phyloP scores from a whole-genome alignment of 2,113 vertebrate species.

The Arizona elegans region DNA sequence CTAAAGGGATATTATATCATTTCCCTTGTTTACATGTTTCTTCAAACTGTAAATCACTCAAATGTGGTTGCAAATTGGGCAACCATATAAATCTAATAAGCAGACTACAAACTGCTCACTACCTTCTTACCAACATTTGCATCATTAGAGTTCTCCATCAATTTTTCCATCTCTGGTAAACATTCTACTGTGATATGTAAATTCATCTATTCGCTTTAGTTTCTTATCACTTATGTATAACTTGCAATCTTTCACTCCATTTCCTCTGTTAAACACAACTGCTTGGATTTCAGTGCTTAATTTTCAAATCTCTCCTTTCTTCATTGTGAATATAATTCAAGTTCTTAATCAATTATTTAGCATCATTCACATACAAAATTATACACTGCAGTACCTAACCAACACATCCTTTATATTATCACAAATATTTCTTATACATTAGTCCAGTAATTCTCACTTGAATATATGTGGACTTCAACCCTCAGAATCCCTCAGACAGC shows the following conservation, averaged over 20 bases:
- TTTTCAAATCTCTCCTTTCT: not conserved
- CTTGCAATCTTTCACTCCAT: not conserved
- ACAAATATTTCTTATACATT: not conserved
- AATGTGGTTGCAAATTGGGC: not conserved
- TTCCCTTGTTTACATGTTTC: not conserved
- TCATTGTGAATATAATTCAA: not conserved
- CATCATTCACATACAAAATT: not conserved
- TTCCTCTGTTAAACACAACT: not conserved
- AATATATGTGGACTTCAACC: not conserved
- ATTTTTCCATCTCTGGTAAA: not conserved
- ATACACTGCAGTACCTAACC: not conserved
- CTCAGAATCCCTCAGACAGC: not conserved
- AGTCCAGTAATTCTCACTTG: not conserved
- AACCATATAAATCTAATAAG: not conserved
- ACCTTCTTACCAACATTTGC: not conserved
- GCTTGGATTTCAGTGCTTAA: not conserved
- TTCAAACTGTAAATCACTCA: not conserved
- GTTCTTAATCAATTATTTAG: not conserved
- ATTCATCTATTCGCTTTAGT: not conserved
- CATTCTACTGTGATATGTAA: not conserved
- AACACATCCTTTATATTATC: not conserved
- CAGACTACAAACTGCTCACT: not conserved
- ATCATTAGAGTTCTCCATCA: not conserved
- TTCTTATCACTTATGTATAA: not conserved
- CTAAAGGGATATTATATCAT: not conserved